phyloP scores from a whole-genome alignment of 2,113 vertebrate species.

The Ranitomeya imitator region DNA sequence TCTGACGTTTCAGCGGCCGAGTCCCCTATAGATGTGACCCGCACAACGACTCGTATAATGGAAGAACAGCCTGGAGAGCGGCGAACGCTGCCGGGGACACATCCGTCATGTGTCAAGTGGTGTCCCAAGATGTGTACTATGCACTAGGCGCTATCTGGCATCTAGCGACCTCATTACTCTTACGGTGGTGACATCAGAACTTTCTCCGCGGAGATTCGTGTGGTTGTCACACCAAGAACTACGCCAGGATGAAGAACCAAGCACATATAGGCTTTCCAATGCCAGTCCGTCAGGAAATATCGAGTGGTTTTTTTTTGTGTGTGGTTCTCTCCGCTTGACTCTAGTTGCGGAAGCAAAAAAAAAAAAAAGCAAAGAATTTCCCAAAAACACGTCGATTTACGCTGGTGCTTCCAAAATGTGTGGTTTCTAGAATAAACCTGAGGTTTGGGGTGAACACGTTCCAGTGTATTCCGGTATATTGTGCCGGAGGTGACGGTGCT shows the following conservation, averaged over 20 bases:
- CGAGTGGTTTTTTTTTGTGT: neutral
- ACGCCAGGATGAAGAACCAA: constrained; percentile 2
- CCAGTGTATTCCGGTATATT: neutral
- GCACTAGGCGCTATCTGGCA: constrained; percentile 25
- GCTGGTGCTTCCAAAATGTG: neutral
- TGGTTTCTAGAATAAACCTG: neutral
- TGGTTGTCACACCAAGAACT: constrained; percentile 24
- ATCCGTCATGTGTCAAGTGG: constrained; percentile 17
- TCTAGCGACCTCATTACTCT: constrained; percentile 45
- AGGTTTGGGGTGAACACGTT: neutral
- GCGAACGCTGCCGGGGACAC: constrained; percentile 1
- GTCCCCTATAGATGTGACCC: neutral
- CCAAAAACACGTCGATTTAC: neutral
- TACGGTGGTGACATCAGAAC: constrained; percentile 27
- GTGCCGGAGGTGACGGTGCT: neutral
- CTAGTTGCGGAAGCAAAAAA: neutral
- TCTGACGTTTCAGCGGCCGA: neutral
- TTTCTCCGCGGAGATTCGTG: constrained; percentile 26
- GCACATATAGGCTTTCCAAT: neutral
- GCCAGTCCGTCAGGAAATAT: neutral
- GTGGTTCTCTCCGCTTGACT: neutral
- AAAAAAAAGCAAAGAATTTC: neutral
- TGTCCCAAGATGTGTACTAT: neutral
- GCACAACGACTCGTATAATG: neutral
- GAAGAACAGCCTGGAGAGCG: neutral